Percentiles rank a stretch among this genome's conserved stretches.
These are phyloP conservation scores for Heptranchias perlo DNA, from an alignment of 2,113 vertebrate genomes.

Conservation along the genomic window DNA sequence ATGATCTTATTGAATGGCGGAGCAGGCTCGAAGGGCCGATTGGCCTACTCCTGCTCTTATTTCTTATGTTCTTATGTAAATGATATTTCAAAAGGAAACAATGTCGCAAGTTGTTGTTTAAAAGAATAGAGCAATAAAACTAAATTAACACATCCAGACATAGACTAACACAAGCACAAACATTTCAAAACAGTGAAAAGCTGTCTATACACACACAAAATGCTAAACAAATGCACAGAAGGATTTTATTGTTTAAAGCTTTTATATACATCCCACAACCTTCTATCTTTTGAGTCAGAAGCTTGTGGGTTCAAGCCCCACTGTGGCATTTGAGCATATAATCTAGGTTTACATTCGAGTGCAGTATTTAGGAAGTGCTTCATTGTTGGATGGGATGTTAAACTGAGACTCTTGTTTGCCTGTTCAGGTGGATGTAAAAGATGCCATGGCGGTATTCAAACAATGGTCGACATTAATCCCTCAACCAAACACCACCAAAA, in stretches of 20 bases:
- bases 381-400: background rate
- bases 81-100: too few species aligned
- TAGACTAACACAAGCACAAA: background rate
- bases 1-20: too few species aligned
- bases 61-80: too few species aligned
- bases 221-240: background rate
- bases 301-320: background rate
- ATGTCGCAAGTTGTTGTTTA: background rate
- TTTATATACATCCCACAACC: background rate
- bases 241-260: background rate
- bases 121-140: background rate
- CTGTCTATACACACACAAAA: background rate
- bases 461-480: background rate
- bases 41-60: too few species aligned
- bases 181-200: background rate
- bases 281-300: background rate
- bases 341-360: background rate
- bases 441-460: background rate
- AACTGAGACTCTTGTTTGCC: background rate
- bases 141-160: background rate
- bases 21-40: too few species aligned
- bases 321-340: background rate
- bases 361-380: background rate
- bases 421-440: background rate
- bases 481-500: background rate